Percentiles rank a stretch among this genome's conserved stretches.
These are phyloP conservation scores for Mormyrus iriodes DNA, from an alignment of 2,113 vertebrate genomes.

Conservation along the genomic window DNA sequence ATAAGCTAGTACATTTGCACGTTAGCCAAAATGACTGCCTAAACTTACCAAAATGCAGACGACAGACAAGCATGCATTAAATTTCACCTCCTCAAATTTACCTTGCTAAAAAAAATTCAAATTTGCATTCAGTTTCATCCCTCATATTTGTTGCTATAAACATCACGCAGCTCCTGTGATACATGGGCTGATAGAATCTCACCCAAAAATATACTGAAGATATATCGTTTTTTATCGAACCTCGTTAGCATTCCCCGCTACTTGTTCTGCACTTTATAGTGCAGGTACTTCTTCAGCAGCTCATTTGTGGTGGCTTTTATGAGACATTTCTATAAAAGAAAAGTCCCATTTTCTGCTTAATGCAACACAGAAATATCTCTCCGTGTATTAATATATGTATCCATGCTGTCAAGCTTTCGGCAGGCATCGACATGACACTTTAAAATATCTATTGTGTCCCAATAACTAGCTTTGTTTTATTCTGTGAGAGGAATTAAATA, in stretches of 20 bases:
- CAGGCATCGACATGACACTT: neutral
- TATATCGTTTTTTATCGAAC: neutral
- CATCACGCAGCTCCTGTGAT: neutral
- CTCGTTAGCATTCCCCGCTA: neutral
- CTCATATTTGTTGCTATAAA: neutral
- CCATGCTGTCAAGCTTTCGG: neutral
- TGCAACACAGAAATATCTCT: neutral
- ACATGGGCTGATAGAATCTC: neutral
- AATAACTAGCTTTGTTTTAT: neutral
- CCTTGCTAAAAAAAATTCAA: neutral
- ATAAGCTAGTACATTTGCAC: constrained; percentile 23
- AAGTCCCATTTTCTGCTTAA: neutral
- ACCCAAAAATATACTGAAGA: neutral
- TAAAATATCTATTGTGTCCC: neutral
- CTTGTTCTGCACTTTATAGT: neutral
- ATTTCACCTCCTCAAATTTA: neutral
- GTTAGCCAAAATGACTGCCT: neutral
- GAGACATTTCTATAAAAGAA: neutral
- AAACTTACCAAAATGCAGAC: neutral
- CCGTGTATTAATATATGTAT: neutral
- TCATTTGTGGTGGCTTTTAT: neutral
- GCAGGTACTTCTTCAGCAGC: neutral
- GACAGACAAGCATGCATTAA: neutral
- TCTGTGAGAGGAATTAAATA: neutral
- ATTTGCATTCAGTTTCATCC: neutral